Conservation (phyloP, 2,888 invertebrate species). For the Drosophila lutescens region DNA sequence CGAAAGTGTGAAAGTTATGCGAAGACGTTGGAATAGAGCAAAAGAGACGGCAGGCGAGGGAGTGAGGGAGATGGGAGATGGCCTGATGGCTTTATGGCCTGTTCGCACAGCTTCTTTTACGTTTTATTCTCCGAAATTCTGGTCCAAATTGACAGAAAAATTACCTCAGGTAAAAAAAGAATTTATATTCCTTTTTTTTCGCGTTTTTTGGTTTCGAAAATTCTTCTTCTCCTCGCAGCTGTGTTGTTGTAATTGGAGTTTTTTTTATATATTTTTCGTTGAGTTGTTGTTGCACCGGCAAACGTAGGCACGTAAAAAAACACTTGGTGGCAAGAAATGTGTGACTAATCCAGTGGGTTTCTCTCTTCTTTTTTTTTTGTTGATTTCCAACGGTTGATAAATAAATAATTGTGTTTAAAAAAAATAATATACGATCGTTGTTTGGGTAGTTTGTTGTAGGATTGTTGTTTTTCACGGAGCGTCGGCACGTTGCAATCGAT, state of each 20-base stretch:
- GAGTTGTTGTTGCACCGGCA: constrained; percentile 59
- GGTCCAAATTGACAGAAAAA: constrained; percentile 29
- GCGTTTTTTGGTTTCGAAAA: constrained; percentile 2
- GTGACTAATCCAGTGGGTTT: constrained; percentile 68
- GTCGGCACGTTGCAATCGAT: constrained; percentile 83
- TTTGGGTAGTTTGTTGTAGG: constrained; percentile 2
- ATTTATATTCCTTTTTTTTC: constrained; percentile 3
- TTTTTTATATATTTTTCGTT: constrained; percentile 1
- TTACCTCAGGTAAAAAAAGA: constrained; percentile 42
- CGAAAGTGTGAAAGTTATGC: constrained; percentile 53
- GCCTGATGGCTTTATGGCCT: constrained; percentile 1
- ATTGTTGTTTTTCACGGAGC: constrained; percentile 57
- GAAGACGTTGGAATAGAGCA: neutral
- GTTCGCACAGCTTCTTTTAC: constrained; percentile 29
- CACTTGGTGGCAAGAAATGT: constrained; percentile 47
- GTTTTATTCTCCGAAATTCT: constrained; percentile 13
- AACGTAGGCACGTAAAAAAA: constrained; percentile 50
- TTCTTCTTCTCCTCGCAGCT: constrained; percentile 10
- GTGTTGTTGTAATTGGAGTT: constrained; percentile 15
- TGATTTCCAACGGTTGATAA: constrained; percentile 13
- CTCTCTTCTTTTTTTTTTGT: constrained; percentile 13
- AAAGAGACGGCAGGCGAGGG: constrained; percentile 1
- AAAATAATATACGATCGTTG: constrained; percentile 22
- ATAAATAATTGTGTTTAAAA: constrained; percentile 16
- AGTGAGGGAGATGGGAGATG: constrained; percentile 8